Evolutionary conservation across 2,888 invertebrate species (phyloP).

Genomic region (Ecliptopera silaceata): DNA sequence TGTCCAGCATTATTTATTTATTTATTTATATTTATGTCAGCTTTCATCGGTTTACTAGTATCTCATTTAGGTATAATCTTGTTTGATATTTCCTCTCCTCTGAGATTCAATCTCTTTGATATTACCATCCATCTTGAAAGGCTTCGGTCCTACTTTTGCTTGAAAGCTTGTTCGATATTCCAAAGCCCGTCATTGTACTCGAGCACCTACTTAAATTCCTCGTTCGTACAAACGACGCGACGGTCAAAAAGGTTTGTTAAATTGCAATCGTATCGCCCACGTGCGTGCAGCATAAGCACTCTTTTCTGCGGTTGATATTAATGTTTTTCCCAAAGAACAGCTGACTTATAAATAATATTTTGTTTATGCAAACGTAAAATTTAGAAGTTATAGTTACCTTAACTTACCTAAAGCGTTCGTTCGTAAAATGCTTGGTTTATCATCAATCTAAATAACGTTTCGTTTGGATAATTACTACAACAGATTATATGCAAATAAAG

Average conservation of each 20-base stretch:
- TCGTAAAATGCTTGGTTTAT: background rate
- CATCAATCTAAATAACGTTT: too few relatives aligned
- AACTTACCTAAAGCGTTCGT: background rate
- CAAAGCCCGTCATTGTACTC: background rate
- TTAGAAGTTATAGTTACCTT: background rate
- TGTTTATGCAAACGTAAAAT: background rate
- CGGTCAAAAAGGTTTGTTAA: background rate
- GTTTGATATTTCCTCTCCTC: slow-evolving; percentile 2
- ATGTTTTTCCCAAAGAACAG: background rate
- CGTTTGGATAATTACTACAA: too few relatives aligned
- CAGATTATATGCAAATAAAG: too few relatives aligned
- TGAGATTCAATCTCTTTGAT: slow-evolving; percentile 2
- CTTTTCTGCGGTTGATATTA: background rate
- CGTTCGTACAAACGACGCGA: background rate
- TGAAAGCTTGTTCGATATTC: background rate
- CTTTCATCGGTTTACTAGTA: slow-evolving; percentile 2
- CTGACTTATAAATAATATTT: background rate
- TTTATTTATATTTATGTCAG: too few relatives aligned
- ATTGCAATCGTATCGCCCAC: background rate
- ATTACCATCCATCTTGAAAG: slow-evolving; percentile 1
- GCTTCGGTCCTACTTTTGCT: background rate
- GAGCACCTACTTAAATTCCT: background rate
- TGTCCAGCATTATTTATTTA: too few relatives aligned
- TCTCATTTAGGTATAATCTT: background rate
- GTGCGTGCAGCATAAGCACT: background rate